phyloP scores from a whole-genome alignment of 2,797 vertebrate genomes.

The Triplophysa bombifrons region DNA sequence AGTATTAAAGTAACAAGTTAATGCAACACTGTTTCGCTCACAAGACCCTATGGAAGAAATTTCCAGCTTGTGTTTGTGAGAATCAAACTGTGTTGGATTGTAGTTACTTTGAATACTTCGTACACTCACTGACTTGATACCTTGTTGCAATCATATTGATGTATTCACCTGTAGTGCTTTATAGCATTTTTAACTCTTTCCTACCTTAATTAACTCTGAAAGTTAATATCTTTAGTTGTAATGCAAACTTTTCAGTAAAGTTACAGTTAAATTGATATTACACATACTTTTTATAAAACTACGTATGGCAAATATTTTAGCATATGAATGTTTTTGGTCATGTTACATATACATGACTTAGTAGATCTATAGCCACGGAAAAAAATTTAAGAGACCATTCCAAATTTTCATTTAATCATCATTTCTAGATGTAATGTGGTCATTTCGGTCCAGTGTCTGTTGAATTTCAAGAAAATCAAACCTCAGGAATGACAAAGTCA shows the following conservation, averaged over 20 bases:
- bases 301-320: not conserved
- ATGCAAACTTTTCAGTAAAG: not conserved
- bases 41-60: not conserved
- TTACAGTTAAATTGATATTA: conserved; percentile 6
- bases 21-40: not conserved
- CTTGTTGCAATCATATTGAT: conserved; percentile 69
- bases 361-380: not conserved
- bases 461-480: too few species aligned
- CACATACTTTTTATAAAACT: not conserved
- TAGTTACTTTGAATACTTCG: not conserved
- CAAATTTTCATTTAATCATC: too few species aligned
- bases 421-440: too few species aligned
- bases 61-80: not conserved
- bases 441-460: too few species aligned
- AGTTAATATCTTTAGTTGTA: not conserved
- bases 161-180: conserved; percentile 45
- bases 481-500: too few species aligned
- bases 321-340: not conserved
- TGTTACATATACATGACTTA: not conserved
- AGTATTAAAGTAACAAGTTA: not conserved
- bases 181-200: conserved; percentile 48
- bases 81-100: conserved; percentile 1
- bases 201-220: conserved; percentile 23
- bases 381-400: too few species aligned
- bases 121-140: not conserved